These are phyloP conservation scores for Botrylloides violaceus DNA, from an alignment of 23 tunicate species.

Conservation along the genomic window DNA sequence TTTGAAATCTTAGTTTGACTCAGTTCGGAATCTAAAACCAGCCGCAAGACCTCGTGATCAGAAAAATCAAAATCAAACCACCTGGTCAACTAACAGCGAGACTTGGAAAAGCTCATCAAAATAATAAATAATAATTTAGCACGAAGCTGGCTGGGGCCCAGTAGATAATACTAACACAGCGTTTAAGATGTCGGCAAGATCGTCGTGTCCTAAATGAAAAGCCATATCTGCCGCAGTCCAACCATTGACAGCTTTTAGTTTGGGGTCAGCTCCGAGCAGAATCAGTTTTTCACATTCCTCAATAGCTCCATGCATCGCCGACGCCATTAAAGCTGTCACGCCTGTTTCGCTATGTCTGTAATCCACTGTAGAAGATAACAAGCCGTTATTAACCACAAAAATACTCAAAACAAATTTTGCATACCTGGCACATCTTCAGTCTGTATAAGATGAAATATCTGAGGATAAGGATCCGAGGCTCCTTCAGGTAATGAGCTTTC, in stretches of 20 bases:
- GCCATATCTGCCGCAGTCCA: conserved; percentile 60
- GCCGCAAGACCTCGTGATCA: too few species aligned
- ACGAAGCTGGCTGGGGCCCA: too few species aligned
- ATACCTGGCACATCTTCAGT: conserved; percentile 47
- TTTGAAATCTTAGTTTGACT: too few species aligned
- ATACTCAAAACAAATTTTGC: neutral
- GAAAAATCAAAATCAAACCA: too few species aligned
- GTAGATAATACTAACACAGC: conserved; percentile 16
- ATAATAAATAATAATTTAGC: too few species aligned
- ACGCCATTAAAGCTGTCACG: conserved; percentile 63
- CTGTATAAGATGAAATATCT: conserved; percentile 37
- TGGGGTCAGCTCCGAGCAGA: conserved; percentile 44
- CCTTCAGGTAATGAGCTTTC: neutral
- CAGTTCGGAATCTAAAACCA: too few species aligned
- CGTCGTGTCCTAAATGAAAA: conserved; percentile 25
- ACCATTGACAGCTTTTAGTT: conserved; percentile 34
- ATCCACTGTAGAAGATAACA: conserved; percentile 44
- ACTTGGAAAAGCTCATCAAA: too few species aligned
- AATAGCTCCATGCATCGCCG: conserved; percentile 45
- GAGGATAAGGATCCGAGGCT: conserved; percentile 25
- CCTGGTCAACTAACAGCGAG: too few species aligned
- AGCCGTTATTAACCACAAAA: too few species aligned
- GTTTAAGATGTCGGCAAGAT: conserved; percentile 27
- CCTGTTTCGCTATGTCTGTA: conserved; percentile 68
- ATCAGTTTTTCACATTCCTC: conserved; percentile 48